Base-by-base conservation (phyloP, 2,113 vertebrate genomes). In the Gallinago jamesoni region DNA sequence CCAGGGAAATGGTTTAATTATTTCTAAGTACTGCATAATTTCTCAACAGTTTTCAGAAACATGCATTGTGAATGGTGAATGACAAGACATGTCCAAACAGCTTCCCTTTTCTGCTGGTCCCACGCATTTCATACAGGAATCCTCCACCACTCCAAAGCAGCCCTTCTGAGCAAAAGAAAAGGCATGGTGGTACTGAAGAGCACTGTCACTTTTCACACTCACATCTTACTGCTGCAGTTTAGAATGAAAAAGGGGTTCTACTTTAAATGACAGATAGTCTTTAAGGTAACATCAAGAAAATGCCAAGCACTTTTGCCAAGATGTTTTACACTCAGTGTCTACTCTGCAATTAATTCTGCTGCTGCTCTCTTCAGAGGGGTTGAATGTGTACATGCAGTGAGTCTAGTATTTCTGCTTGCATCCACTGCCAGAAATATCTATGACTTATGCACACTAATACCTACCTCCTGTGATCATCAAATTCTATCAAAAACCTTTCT, bases 61-160 rank as follows among this genome's bases (percentile, higher is more conserved):
- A 37, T 14, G 10, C 8, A 47, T 19, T 79, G 25, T 52, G 52
- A 78, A 56, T 43, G 35, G 27, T 7, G 10, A 70, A 67, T 4
- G 8, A 28, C 17, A 82, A 53, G 6, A 57, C 0, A 0, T 28
- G 3, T 4, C 52, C 56, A 45, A 74, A 30, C 5, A 78, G 6
- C 35, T 78, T 83, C 20, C 7, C 4, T 41, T 1, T 35, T 41
- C 62, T 53, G 27, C 22, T 50, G 35, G 12, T 77, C 28, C 8
- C 8, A 10, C 0, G 0, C 3, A 1, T 62, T 75, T 66, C 18
- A 43, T 10, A 20, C 3, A 23, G 62, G 21, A 77, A 55, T 73
- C 14, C 4, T 55, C 31, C 18, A 39, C 7, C 2, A 1, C n/a
- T 63, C 21, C 25, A 48, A 48, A 75, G 47, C 30, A 84, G 30